phyloP scores from a whole-genome alignment of 2,888 invertebrate genomes.

The Plebejus anna region DNA sequence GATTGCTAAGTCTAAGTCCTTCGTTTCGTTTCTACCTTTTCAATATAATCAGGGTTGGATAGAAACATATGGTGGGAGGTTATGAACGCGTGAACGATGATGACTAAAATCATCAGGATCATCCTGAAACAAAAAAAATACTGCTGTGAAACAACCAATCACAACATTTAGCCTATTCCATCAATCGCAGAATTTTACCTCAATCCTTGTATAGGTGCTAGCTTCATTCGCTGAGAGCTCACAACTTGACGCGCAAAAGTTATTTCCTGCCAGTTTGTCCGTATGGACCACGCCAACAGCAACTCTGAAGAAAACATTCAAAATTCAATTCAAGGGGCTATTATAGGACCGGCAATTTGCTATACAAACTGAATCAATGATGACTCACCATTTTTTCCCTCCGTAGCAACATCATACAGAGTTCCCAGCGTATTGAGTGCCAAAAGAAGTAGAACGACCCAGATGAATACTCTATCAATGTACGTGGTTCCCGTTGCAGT shows the following conservation, averaged over 20 bases:
- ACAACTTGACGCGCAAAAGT: not conserved
- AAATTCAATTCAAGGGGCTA: not conserved
- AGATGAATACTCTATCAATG: constrained; percentile 40
- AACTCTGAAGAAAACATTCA: not conserved
- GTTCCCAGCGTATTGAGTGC: constrained; percentile 50
- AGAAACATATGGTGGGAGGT: not conserved
- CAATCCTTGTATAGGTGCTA: constrained; percentile 10
- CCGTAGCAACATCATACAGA: constrained; percentile 44
- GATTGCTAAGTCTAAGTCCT: not conserved
- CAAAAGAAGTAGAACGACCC: constrained; percentile 41
- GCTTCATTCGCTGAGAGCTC: not conserved
- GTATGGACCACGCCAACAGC: not conserved
- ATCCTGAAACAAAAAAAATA: not conserved
- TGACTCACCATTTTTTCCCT: not conserved
- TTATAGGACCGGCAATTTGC: not conserved
- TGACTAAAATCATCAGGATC: not conserved
- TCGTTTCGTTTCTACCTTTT: not conserved
- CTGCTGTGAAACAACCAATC: not conserved
- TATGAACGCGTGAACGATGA: not conserved
- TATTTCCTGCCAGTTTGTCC: not conserved
- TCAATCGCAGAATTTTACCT: not conserved
- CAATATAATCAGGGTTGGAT: not conserved
- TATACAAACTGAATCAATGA: not conserved
- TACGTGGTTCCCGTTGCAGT: constrained; percentile 41
- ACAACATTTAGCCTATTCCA: not conserved